Evolutionary conservation across 2,888 invertebrate genomes (phyloP).

Genomic region (Caenorhabditis zanzibari): DNA sequence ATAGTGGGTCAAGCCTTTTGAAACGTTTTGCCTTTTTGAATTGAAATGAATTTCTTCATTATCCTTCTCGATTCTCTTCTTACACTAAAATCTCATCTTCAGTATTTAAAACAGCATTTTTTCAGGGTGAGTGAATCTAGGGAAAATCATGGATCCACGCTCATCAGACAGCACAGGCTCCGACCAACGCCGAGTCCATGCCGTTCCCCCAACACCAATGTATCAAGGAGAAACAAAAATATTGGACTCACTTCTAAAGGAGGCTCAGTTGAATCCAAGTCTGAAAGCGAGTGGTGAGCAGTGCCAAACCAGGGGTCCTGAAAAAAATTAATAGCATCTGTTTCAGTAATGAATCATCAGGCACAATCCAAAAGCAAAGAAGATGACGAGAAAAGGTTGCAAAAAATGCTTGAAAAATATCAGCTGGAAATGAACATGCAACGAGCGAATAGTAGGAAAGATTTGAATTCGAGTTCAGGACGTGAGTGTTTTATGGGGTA

Average conservation of each 20-base stretch:
- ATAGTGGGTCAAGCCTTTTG: not conserved
- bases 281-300: slow-evolving; percentile 63
- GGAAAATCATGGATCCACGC: slow-evolving; percentile 58
- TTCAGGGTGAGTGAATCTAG: slow-evolving; percentile 61
- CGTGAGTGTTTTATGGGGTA: slow-evolving; percentile 1
- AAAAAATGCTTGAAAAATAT: slow-evolving; percentile 82
- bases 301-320: slow-evolving; percentile 55
- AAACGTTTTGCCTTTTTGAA: slow-evolving; percentile 1
- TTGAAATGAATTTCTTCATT: no score
- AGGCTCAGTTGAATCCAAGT: slow-evolving; percentile 65
- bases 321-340: no score
- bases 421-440: slow-evolving; percentile 72
- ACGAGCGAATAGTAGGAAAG: slow-evolving; percentile 53
- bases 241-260: slow-evolving; percentile 66
- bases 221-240: slow-evolving; percentile 67
- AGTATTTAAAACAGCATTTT: not conserved
- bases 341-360: slow-evolving; percentile 53
- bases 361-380: slow-evolving; percentile 57
- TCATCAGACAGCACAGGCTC: slow-evolving; percentile 52
- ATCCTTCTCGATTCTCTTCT: no score
- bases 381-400: slow-evolving; percentile 76
- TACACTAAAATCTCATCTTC: no score
- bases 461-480: slow-evolving; percentile 42
- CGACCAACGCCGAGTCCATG: slow-evolving; percentile 69
- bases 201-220: slow-evolving; percentile 68